Evolutionary conservation across 2,888 invertebrate genomes (phyloP).

Genomic region (Parnassius smintheus): DNA sequence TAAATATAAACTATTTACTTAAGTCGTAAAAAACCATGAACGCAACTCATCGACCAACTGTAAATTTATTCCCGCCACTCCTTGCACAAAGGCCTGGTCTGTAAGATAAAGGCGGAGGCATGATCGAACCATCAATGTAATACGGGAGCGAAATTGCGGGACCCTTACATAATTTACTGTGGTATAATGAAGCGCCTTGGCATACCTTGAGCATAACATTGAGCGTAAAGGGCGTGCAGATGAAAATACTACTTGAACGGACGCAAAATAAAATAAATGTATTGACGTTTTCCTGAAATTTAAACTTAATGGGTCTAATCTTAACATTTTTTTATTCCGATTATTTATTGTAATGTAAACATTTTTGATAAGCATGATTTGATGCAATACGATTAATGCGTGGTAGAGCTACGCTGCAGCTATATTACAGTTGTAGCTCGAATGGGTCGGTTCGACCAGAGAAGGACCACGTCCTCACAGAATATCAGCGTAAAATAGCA

Average conservation of each 20-base stretch:
- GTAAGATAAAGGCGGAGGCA: constrained; percentile 22
- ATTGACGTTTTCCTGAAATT: not conserved
- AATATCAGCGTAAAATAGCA: too few species aligned
- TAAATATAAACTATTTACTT: too few species aligned
- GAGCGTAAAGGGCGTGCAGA: not conserved
- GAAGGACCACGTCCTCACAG: too few species aligned
- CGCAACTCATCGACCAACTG: constrained; percentile 17
- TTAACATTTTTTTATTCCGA: too few species aligned
- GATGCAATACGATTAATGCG: too few species aligned
- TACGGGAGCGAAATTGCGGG: constrained; percentile 7
- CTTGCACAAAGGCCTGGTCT: constrained; percentile 17
- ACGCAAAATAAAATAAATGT: constrained; percentile 4
- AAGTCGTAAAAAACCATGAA: not conserved
- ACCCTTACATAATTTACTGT: constrained; percentile 12
- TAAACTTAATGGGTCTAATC: too few species aligned
- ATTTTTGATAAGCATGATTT: not conserved
- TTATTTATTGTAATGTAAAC: not conserved
- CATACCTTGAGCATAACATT: not conserved
- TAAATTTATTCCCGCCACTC: constrained; percentile 20
- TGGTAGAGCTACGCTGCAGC: too few species aligned
- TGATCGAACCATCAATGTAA: constrained; percentile 22
- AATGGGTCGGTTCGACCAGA: too few species aligned
- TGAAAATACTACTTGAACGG: not conserved
- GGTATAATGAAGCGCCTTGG: constrained; percentile 22
- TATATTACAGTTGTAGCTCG: too few species aligned